Base-by-base conservation (phyloP, 2,888 invertebrate genomes). In the Parnassius orleans region DNA sequence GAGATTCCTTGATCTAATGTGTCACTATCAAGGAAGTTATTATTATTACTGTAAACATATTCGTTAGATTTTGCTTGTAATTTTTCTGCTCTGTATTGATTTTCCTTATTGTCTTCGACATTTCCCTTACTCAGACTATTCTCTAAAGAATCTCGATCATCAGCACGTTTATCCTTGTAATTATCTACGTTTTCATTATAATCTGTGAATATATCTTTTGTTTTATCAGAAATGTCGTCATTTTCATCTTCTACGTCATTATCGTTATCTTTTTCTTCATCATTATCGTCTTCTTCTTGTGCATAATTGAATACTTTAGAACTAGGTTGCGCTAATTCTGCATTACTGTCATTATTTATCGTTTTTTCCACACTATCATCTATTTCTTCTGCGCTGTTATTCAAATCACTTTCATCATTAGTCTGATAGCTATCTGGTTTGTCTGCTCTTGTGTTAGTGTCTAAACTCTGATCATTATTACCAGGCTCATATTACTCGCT, bases 271-370 rank as follows among this genome's bases (percentile, higher is more conserved):
- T 66, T 61, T 56, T 64, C 58, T 41, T 66, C 60, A n/a, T 66
- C 69, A 68, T 80, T 74, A 15, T 76, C 76, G 10, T 78, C 70
- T n/a, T 70, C 73, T 66, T 19, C 15, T 48, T 61, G 48, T 19
- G 59, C 52, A 12, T 82, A 80, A 48, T 73, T 76, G 53, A 84
- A 83, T 33, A 79, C 68, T 61, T 84, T 81, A 2, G 81, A 80
- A 72, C 83, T 85, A 2, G 82, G 76, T 60, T 86, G 81, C 60
- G 74, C 73, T 33, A 79, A 57, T 70, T 86, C 80, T 54, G 72
- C 69, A 60, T 77, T 79, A 48, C 65, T 69, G 56, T 69, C 74
- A 14, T 72, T 67, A 50, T 64, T 65, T 72, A 67, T 71, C 64
- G 63, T 67, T 9, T 43, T 71, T 24, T 68, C 64, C 42, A 42